phyloP scores from a whole-genome alignment of 2,797 vertebrate genomes.

The Petrocephalus schoutedeni region DNA sequence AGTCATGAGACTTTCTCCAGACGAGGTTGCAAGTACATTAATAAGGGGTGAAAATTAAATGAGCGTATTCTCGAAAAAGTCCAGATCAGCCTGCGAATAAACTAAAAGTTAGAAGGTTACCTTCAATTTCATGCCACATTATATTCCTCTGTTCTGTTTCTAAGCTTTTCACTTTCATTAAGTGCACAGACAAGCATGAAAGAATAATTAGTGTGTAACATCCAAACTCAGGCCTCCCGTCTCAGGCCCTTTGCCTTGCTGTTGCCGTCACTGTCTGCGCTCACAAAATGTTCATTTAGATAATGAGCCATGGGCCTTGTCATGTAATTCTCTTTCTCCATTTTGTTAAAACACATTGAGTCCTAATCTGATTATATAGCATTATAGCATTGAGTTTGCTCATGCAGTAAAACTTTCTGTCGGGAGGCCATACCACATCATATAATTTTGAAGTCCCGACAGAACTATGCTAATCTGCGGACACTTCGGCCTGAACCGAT shows the following conservation, averaged over 20 bases:
- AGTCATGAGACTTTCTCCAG: neutral
- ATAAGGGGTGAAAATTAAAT: neutral
- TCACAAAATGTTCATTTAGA: constrained; percentile 99
- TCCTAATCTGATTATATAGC: constrained; percentile 92
- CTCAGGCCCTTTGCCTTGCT: constrained; percentile 75
- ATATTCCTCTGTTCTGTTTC: constrained; percentile 75
- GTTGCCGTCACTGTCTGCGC: constrained; percentile 87
- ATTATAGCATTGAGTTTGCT: constrained; percentile 87
- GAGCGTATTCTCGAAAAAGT: constrained; percentile 35
- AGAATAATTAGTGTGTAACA: constrained; percentile 99
- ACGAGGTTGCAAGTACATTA: neutral
- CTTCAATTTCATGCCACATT: constrained; percentile 85
- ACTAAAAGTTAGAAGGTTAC: constrained; percentile 82
- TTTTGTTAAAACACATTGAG: constrained; percentile 93
- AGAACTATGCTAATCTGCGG: neutral
- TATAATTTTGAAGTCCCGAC: neutral
- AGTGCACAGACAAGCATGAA: constrained; percentile 99
- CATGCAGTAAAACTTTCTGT: constrained; percentile 73
- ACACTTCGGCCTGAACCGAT: neutral
- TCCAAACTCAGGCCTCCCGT: constrained; percentile 88
- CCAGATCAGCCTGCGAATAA: constrained; percentile 71
- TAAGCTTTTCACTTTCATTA: constrained; percentile 99
- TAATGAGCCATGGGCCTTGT: constrained; percentile 90
- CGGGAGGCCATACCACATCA: constrained; percentile 49
- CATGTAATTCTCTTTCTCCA: constrained; percentile 90